These are phyloP conservation scores for Schlechtendalia chinensis DNA, from an alignment of 1,140 invertebrate genomes.

Conservation along the genomic window DNA sequence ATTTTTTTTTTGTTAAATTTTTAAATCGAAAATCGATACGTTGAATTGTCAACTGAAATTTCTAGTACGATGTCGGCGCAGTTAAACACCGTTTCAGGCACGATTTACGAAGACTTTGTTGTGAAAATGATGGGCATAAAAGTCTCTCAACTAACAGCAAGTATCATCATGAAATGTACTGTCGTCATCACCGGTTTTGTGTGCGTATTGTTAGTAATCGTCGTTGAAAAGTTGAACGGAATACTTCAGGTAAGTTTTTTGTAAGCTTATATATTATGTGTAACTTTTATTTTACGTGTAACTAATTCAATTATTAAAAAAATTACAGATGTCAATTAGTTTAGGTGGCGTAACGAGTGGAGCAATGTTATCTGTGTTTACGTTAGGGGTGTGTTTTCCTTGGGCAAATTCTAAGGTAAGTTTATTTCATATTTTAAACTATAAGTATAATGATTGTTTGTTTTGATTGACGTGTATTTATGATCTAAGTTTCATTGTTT, in stretches of 20 bases:
- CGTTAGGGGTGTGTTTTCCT: conserved; percentile 74
- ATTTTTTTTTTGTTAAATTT: too few species aligned
- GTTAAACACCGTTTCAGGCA: conserved; percentile 76
- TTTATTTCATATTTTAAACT: background rate
- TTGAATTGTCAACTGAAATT: background rate
- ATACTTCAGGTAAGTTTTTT: conserved; percentile 34
- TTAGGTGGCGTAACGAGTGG: conserved; percentile 70
- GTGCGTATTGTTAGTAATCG: conserved; percentile 67
- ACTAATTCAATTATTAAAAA: too few species aligned
- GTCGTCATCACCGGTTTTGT: conserved; percentile 65
- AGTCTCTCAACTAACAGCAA: conserved; percentile 64
- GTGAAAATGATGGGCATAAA: conserved; percentile 59
- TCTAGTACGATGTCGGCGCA: conserved; percentile 76
- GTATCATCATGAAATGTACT: conserved; percentile 66
- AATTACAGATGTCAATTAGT: conserved; percentile 62
- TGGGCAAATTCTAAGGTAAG: conserved; percentile 62
- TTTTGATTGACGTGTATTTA: too few species aligned
- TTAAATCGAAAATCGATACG: background rate
- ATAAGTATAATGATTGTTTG: too few species aligned
- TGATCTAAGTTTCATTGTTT: too few species aligned
- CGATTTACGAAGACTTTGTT: conserved; percentile 77
- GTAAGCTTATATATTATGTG: too few species aligned
- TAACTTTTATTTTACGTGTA: too few species aligned
- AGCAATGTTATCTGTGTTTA: conserved; percentile 73
- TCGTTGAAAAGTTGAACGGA: conserved; percentile 69